Base-by-base conservation (phyloP, 2,797 vertebrate species). In the Pangasius sanitwongsei region DNA sequence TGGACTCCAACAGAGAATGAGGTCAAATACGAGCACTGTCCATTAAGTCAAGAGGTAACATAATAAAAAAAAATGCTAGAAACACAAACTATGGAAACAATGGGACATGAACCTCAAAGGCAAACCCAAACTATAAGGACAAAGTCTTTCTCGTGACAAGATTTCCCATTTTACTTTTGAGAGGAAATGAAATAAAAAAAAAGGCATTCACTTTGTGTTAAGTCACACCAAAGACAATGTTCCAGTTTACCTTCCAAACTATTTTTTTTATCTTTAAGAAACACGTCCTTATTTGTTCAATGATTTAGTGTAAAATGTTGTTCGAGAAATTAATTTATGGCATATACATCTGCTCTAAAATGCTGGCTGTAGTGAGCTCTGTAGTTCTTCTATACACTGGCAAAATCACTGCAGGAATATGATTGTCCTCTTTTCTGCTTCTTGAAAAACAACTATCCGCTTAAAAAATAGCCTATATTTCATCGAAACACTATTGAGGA, bases 371-470 rank as follows among this genome's bases (percentile, higher is more conserved):
- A 84, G 82, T 89, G 83, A 88, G 67, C 85, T 67, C 83, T 81
- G 70, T 67, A 86, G 85, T 53, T 80, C 61, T 53, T 61, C 75
- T 90, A 83, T 69, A 84, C 86, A 78, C 37, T 81, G 86, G 63
- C 3, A 61, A 85, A 87, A 90, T 90, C 90, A n/a, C 93, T 89
- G 90, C 91, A 91, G 90, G 90, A 89, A 87, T 94, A 94, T 96
- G 96, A 97, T 96, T 96, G 96, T 96, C 95, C 89, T 91, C 91
- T 92, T 91, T 92, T 93, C 88, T 94, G 91, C 72, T 91, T 92
- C 78, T 86, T 72, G 81, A 91, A 90, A 90, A 87, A 87, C 75
- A 81, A 83, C 87, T 50, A 83, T 75, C 65, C 28, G 74, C 50
- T 55, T 72, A 37, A 70, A 89, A 86, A 88, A 88, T 74, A 87